Percentiles rank a stretch among this genome's conserved stretches.
Evolutionary conservation across 2,113 vertebrate genomes (phyloP).

Genomic region (Cyprinus carpio): DNA sequence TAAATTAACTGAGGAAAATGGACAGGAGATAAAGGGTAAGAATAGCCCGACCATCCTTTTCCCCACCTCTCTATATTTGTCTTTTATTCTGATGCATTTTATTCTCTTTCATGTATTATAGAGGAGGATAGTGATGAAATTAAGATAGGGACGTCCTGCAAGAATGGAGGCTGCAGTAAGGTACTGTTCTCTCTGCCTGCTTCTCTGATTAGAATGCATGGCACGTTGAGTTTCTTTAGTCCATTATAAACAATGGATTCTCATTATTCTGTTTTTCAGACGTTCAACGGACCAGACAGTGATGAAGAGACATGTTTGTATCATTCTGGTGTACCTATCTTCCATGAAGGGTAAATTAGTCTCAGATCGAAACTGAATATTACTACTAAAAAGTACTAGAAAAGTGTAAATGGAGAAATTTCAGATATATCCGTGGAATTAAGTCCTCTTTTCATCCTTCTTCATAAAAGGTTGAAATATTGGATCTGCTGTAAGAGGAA

Average conservation of each 20-base stretch:
- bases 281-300: conserved; percentile 81
- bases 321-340: conserved; percentile 92
- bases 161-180: conserved; percentile 92
- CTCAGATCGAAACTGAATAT: not conserved
- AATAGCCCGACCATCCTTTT: not conserved
- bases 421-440: not conserved
- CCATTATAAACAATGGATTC: conserved; percentile 1
- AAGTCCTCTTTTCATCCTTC: conserved; percentile 14
- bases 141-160: conserved; percentile 90
- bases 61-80: not conserved
- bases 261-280: conserved; percentile 68
- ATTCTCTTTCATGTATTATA: conserved; percentile 66
- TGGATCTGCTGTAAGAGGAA: conserved; percentile 97
- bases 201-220: not conserved
- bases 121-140: conserved; percentile 89
- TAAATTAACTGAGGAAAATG: conserved; percentile 76
- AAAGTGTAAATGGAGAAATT: not conserved
- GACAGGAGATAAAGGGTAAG: conserved; percentile 80
- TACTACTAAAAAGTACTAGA: not conserved
- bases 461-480: conserved; percentile 89
- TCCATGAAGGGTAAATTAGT: conserved; percentile 91
- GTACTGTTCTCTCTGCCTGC: conserved; percentile 67
- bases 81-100: conserved; percentile 12
- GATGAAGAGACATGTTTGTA: conserved; percentile 83
- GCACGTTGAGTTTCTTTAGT: not conserved